Evolutionary conservation across 2,888 invertebrate genomes (phyloP), one percentile per base, ranked within the genome.

Genomic region (Ernsta delagoae): DNA sequence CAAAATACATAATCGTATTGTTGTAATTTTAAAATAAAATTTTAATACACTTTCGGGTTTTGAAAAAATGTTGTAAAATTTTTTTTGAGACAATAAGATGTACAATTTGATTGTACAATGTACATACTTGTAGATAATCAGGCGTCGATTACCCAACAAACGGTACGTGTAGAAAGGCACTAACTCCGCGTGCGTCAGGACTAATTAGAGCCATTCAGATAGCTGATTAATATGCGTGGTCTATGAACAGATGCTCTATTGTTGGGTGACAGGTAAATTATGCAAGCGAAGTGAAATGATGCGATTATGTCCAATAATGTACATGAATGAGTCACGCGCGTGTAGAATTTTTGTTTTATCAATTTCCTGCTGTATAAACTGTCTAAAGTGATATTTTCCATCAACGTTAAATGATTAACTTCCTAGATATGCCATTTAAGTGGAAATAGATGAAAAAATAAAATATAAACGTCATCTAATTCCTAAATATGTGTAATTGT

Each of bases 151-250:
- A 57, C 57, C 36, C 36, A n/a, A 34, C 34, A 57, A 57, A 31
- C 9, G 36, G 57, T 8, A 36, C 57, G 57, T 57, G 36, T 57
- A 12, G 34, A 57, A 57, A 57, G 57, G 57, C 86, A 84, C 87
- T 88, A 85, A 88, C 87, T 86, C 89, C 87, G 90, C 88, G 87
- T 89, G 85, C 88, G 90, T 89, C 90, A 90, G 88, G 77, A 77
- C 83, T 91, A 90, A 92, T 92, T 92, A 92, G 86, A 83, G 84
- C 89, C 84, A 90, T 92, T 92, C 87, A 89, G 87, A 89, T 89
- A 86, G 85, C 86, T 90, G 90, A 92, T 92, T 90, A 90, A 89
- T 92, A 91, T 89, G 89, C 89, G 87, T 83, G 85, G 83, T 85
- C 83, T 87, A 84, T 85, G 83, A 79, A 79, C 80, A 84, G 86